Conservation (phyloP, 2,113 vertebrate genomes). For the Taxidea taxus region DNA sequence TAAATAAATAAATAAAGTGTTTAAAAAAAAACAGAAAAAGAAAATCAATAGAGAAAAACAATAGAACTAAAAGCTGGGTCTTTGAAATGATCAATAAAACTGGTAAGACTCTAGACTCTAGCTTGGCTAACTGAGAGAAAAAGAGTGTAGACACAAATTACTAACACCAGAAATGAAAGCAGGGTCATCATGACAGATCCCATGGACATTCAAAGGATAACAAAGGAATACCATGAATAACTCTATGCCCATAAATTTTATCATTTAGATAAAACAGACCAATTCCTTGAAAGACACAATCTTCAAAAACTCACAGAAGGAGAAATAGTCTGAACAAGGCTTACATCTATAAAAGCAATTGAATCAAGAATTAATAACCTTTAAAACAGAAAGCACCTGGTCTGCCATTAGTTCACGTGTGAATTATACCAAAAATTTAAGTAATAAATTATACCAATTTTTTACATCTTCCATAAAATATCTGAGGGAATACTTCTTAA, state of each 20-base stretch:
- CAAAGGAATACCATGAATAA: neutral
- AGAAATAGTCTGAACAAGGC: neutral
- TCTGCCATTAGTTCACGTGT: neutral
- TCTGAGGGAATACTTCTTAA: neutral
- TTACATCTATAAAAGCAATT: neutral
- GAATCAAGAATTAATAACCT: neutral
- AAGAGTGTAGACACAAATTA: neutral
- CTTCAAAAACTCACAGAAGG: neutral
- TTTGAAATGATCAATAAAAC: neutral
- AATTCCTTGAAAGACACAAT: neutral
- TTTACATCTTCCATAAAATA: neutral
- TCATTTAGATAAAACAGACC: neutral
- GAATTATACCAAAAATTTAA: neutral
- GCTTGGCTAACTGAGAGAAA: neutral
- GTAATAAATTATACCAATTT: neutral
- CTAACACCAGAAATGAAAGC: neutral
- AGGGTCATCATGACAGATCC: neutral
- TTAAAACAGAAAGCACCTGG: neutral
- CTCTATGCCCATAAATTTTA: neutral
- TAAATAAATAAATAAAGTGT: no score
- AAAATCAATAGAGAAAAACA: neutral
- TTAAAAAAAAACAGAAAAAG: neutral
- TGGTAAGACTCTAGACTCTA: neutral
- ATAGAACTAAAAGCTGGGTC: neutral
- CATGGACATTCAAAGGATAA: neutral